Evolutionary conservation across 92 coral and sea anemone species (phyloP).

Genomic region (Pocillopora grandis): DNA sequence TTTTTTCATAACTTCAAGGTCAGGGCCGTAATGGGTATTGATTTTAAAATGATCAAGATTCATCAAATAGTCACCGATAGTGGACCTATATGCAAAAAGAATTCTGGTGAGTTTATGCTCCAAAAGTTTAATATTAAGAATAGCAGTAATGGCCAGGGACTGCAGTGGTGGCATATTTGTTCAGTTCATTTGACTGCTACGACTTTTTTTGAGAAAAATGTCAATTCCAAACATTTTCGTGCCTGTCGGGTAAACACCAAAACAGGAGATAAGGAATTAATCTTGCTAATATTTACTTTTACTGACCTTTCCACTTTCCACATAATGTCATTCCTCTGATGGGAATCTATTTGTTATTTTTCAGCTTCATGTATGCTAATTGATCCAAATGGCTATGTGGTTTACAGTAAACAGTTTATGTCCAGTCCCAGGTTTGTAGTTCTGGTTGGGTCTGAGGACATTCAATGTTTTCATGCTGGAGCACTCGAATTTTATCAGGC

Average conservation of each 20-base stretch:
- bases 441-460: too few species aligned
- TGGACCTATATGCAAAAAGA: slow-evolving; percentile 69
- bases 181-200: too few species aligned
- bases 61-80: slow-evolving; percentile 75
- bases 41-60: slow-evolving; percentile 84
- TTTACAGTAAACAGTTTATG: slow-evolving; percentile 76
- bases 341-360: background rate
- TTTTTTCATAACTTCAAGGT: slow-evolving; percentile 47
- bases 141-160: too few species aligned
- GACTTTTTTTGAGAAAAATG: too few species aligned
- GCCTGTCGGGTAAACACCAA: too few species aligned
- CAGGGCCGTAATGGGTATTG: slow-evolving; percentile 91
- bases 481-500: too few species aligned
- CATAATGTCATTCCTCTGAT: background rate
- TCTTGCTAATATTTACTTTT: too few species aligned
- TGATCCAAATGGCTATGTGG: slow-evolving; percentile 84
- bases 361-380: slow-evolving; percentile 78
- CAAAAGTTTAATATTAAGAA: background rate
- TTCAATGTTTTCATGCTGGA: background rate
- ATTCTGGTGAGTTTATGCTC: slow-evolving; percentile 47
- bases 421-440: slow-evolving; percentile 43
- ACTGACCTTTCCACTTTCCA: background rate
- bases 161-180: too few species aligned
- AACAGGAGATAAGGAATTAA: too few species aligned
- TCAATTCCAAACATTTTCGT: too few species aligned